phyloP scores from a whole-genome alignment of 2,888 invertebrate genomes.

The Orthosia cruda region DNA sequence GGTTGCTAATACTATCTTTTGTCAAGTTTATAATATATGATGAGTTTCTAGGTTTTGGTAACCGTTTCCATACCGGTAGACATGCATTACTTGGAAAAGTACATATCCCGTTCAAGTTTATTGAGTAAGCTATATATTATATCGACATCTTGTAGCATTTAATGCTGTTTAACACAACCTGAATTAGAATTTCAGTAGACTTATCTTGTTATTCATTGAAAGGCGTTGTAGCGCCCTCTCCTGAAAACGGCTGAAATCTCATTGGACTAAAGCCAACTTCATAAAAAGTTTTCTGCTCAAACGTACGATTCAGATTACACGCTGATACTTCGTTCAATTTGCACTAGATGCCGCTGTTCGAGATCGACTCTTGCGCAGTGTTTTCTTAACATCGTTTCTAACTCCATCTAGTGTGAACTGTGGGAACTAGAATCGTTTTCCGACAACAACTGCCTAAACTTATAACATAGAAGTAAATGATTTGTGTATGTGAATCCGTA shows the following conservation, averaged over 20 bases:
- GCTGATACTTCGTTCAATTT: slow-evolving; percentile 16
- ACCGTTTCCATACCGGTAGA: too few species aligned
- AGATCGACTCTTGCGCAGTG: slow-evolving; percentile 24
- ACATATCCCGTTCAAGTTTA: neutral
- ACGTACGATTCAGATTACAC: slow-evolving; percentile 8
- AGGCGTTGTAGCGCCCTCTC: slow-evolving; percentile 54
- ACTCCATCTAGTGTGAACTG: slow-evolving; percentile 31
- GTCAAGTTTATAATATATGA: too few species aligned
- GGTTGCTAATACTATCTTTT: too few species aligned
- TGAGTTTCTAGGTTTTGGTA: too few species aligned
- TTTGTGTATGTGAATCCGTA: neutral
- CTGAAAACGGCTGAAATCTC: slow-evolving; percentile 33
- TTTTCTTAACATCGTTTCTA: neutral
- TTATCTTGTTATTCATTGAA: neutral
- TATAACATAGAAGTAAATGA: neutral
- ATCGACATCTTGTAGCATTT: too few species aligned
- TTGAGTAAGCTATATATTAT: neutral
- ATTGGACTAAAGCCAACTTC: slow-evolving; percentile 39
- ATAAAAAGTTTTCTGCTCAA: slow-evolving; percentile 36
- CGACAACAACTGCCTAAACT: too few species aligned
- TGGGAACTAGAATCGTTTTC: slow-evolving; percentile 3
- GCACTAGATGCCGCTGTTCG: slow-evolving; percentile 61
- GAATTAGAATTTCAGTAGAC: neutral
- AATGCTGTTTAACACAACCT: neutral
- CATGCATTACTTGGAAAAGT: neutral